These are phyloP conservation scores for Aphelenchoides bicaudatus DNA, from an alignment of 2,888 invertebrate species.

Conservation along the genomic window DNA sequence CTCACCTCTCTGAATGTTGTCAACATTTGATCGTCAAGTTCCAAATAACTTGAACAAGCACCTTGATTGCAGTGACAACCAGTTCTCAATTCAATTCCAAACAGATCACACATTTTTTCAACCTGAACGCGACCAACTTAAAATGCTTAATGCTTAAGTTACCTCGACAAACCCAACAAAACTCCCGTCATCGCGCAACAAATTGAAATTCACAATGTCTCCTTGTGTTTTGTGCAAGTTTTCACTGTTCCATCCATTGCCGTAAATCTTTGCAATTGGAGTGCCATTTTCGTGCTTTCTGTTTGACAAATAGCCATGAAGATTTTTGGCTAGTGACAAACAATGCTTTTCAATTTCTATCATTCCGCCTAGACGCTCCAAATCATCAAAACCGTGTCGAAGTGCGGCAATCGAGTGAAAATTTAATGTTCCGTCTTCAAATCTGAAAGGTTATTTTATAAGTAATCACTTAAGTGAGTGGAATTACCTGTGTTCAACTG, in stretches of 20 bases:
- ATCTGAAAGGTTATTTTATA: conserved; percentile 60
- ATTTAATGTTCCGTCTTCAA: conserved; percentile 88
- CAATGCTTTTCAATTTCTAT: conserved; percentile 32
- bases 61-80: conserved; percentile 97
- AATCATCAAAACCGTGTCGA: conserved; percentile 76
- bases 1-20: background rate
- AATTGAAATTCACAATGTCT: conserved; percentile 81
- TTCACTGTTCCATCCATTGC: conserved; percentile 32
- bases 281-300: conserved; percentile 32
- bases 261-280: conserved; percentile 34
- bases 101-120: conserved; percentile 79
- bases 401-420: conserved; percentile 80
- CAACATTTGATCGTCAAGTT: conserved; percentile 67
- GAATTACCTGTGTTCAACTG: conserved; percentile 18
- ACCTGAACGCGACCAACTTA: conserved; percentile 67
- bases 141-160: conserved; percentile 29
- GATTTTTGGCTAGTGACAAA: conserved; percentile 22
- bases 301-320: conserved; percentile 19
- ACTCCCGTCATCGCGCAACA: conserved; percentile 73
- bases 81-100: conserved; percentile 79
- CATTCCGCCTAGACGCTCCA: conserved; percentile 65
- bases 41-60: conserved; percentile 79
- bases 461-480: conserved; percentile 72
- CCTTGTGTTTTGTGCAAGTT: conserved; percentile 69
- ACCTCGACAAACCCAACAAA: conserved; percentile 86